Evolutionary conservation across 37 sponge, comb jelly and placozoan species (phyloP), one percentile per base, ranked within the genome.

Genomic region (Dysidea cf. avara): DNA sequence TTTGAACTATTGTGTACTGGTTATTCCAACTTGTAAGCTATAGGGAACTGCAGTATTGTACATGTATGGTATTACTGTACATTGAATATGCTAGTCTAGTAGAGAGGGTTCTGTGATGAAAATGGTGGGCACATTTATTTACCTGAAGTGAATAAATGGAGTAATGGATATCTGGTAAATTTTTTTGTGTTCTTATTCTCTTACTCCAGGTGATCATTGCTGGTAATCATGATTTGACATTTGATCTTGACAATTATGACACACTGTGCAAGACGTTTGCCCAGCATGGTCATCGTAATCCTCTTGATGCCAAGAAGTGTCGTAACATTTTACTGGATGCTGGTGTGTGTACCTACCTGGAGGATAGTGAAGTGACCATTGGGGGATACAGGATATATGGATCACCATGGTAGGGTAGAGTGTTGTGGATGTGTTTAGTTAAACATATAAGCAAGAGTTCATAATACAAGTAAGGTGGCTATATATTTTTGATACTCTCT

Each of bases 321-420:
- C 67, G 71, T 14, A 51, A 35, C 0, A 38, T 66, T 0, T 47
- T 95, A 22, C 46, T 22, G 13, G 40, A 83, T 13, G 72, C 72
- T 33, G 58, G 63, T 3, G 72, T 58, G 14, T 88, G 93, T 46
- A 83, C 86, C 14, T 94, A 94, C 66, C 74, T 98, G 0, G 90
- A 98, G 48, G 99, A 98, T 51, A 53, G 73, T 0, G 88, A 69
- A 30, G 81, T 77, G 13, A 66, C 65, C 30, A 79, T 98, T 34
- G 80, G 86, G 30, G 93, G 96, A 14, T 81, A 90, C 55, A 75
- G 43, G 31, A 92, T 98, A 40, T 98, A 92, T 80, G 99, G 99
- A 64, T 92, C 97, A 1, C 97, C 97, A 64, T 96, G 97, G 96
- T 93, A 53, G 53, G 18, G 18, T 16, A 50, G 18, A 18, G 16